Percentiles rank a stretch among this genome's conserved stretches.
These are phyloP conservation scores for Protobothrops flavoviridis DNA, from an alignment of 2,113 vertebrate species.

Conservation along the genomic window DNA sequence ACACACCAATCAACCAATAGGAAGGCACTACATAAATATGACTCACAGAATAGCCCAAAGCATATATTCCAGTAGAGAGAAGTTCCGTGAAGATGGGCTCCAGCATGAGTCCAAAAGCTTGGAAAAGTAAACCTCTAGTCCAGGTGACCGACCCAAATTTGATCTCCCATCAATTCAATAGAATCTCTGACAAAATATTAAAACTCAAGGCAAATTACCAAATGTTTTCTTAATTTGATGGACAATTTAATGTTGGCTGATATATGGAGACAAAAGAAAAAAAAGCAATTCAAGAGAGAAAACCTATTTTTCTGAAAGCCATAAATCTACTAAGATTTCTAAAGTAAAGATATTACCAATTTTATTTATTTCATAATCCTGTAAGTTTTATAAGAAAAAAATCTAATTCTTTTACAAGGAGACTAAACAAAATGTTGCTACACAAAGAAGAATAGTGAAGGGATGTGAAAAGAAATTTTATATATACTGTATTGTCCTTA, in stretches of 20 bases:
- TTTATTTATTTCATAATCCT: background rate
- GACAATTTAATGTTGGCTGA: too few species aligned
- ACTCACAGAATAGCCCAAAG: background rate
- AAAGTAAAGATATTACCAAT: background rate
- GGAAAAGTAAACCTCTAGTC: background rate
- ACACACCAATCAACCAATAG: background rate
- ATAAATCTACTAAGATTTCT: background rate
- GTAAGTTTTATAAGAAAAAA: background rate
- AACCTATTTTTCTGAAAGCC: background rate
- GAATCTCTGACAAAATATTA: too few species aligned
- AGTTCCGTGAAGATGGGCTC: too few species aligned
- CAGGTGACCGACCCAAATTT: too few species aligned
- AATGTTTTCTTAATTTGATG: too few species aligned
- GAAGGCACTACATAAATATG: background rate
- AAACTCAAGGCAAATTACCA: too few species aligned
- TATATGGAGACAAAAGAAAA: too few species aligned
- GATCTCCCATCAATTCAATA: too few species aligned
- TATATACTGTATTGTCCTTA: too few species aligned
- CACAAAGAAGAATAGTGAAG: background rate
- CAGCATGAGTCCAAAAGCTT: background rate
- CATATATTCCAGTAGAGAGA: too few species aligned
- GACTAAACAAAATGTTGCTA: background rate
- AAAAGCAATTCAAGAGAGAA: too few species aligned
- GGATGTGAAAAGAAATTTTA: background rate
- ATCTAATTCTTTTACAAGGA: background rate